Evolutionary conservation across 2,888 invertebrate genomes (phyloP).

Genomic region (Ichneumoninae sp.): DNA sequence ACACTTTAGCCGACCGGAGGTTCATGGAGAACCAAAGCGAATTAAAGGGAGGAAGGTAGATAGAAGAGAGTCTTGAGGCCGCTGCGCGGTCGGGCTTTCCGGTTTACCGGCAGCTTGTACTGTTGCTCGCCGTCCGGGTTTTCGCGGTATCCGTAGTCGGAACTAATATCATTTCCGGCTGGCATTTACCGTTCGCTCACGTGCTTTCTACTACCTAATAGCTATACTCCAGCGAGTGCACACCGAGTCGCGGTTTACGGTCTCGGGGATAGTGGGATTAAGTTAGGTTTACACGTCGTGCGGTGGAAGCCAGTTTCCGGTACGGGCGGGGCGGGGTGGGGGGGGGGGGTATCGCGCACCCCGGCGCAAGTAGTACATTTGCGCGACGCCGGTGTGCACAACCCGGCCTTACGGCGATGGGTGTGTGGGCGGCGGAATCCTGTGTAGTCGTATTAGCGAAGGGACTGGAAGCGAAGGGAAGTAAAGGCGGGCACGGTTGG

Average conservation of each 20-base stretch:
- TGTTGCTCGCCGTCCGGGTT: constrained; percentile 30
- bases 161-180: constrained; percentile 67
- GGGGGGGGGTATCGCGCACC: constrained; percentile 46
- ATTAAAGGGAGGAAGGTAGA: constrained; percentile 26
- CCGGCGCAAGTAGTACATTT: constrained; percentile 53
- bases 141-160: constrained; percentile 65
- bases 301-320: constrained; percentile 71
- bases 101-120: constrained; percentile 36
- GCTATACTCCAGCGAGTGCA: constrained; percentile 37
- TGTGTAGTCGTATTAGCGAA: constrained; percentile 15
- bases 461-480: constrained; percentile 29
- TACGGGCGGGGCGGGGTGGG: background rate
- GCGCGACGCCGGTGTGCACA: constrained; percentile 37
- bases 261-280: constrained; percentile 65
- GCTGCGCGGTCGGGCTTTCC: constrained; percentile 12
- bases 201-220: constrained; percentile 5
- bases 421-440: background rate
- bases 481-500: constrained; percentile 51
- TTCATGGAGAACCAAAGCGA: constrained; percentile 25
- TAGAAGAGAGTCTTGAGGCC: background rate
- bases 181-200: constrained; percentile 63
- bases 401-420: constrained; percentile 5
- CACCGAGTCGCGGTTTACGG: constrained; percentile 60
- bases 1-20: constrained; percentile 8
- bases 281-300: constrained; percentile 72